A percentile compares a stretch with the other conserved stretches of the same genome.
phyloP scores from a whole-genome alignment of 1,140 invertebrate species.

The Leptopilina boulardi region DNA sequence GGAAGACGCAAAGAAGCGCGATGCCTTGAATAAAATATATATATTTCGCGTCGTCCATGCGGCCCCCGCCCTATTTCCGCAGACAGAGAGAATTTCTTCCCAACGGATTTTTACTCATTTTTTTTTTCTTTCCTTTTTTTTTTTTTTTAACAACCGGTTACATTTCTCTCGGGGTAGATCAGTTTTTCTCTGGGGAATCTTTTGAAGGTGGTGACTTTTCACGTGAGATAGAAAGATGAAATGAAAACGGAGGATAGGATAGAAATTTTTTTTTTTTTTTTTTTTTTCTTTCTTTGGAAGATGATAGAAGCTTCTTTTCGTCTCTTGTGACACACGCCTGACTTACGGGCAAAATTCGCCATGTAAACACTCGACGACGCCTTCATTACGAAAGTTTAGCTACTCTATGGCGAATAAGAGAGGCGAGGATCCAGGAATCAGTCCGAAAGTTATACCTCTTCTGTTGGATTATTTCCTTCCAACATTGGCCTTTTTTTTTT shows the following conservation, averaged over 20 bases:
- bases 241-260: not conserved
- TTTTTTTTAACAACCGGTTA: not conserved
- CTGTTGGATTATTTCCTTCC: not conserved
- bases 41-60: conserved; percentile 13
- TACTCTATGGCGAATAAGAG: no score
- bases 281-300: not conserved
- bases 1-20: conserved; percentile 19
- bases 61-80: conserved; percentile 10
- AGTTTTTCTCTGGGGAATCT: not conserved
- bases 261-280: not conserved
- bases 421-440: no score
- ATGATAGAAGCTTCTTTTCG: not conserved
- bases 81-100: not conserved
- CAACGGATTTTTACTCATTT: conserved; percentile 18
- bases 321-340: not conserved
- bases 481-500: conserved; percentile 2
- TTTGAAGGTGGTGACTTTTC: conserved; percentile 10
- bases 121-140: no score
- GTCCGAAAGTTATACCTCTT: conserved; percentile 3
- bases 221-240: not conserved
- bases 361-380: conserved; percentile 26
- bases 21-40: conserved; percentile 31
- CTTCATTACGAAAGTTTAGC: conserved; percentile 20
- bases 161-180: conserved; percentile 13
- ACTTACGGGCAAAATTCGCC: not conserved